phyloP scores from a whole-genome alignment of 2,888 invertebrate genomes.

The Idaea dimidiata region DNA sequence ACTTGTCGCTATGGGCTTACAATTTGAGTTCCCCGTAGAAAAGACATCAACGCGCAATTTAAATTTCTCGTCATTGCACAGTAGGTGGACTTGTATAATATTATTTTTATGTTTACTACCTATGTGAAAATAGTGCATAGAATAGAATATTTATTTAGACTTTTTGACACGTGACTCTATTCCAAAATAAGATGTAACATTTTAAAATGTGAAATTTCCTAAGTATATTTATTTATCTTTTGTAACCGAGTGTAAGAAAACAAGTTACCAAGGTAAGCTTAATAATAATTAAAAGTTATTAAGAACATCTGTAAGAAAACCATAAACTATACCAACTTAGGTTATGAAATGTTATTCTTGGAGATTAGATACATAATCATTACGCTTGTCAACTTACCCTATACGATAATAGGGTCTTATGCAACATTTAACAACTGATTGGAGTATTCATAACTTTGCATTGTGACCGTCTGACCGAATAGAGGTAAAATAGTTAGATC shows the following conservation, averaged over 20 bases:
- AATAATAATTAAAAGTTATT: background rate
- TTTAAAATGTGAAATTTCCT: too few species aligned
- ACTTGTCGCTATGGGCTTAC: too few species aligned
- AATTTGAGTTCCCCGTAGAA: constrained; percentile 1
- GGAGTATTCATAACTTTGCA: constrained; percentile 34
- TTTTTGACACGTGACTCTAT: too few species aligned
- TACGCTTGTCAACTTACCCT: constrained; percentile 7
- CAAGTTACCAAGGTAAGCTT: background rate
- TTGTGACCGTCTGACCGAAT: constrained; percentile 29
- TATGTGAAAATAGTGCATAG: too few species aligned
- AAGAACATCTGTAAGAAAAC: background rate
- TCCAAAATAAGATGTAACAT: too few species aligned
- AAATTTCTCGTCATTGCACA: background rate
- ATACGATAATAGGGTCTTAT: constrained; percentile 13
- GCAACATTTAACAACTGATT: constrained; percentile 25
- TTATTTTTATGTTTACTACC: too few species aligned
- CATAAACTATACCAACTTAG: background rate
- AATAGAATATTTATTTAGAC: too few species aligned
- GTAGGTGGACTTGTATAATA: too few species aligned
- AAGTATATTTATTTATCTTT: too few species aligned
- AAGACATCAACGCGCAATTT: constrained; percentile 14
- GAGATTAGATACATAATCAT: background rate
- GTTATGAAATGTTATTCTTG: background rate
- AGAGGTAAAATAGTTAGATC: background rate
- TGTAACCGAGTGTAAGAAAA: background rate